Percentiles rank a stretch among this genome's conserved stretches.
phyloP scores from a whole-genome alignment of 2,113 vertebrate genomes.

The Pogona vitticeps region DNA sequence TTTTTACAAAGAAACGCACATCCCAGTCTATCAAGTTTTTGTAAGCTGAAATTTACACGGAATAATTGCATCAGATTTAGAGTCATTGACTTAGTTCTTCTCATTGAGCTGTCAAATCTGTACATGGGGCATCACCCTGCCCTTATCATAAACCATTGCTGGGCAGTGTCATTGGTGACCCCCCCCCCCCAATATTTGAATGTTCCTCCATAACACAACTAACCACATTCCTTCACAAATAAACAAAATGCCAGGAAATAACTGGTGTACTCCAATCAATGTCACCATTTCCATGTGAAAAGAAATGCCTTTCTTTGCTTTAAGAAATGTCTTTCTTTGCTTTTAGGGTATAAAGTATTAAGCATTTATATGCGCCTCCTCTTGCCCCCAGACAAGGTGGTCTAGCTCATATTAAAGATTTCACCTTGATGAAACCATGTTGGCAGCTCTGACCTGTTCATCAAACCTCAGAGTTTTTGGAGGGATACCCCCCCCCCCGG shows the following conservation, averaged over 20 bases:
- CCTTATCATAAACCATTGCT: background rate
- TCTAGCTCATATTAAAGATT: background rate
- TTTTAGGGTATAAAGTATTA: background rate
- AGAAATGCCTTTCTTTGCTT: background rate
- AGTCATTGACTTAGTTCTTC: too few relatives aligned
- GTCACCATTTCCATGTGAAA: background rate
- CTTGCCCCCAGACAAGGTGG: background rate
- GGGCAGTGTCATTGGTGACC: background rate
- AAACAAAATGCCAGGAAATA: background rate
- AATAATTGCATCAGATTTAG: too few relatives aligned
- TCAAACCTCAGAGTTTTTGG: too few relatives aligned
- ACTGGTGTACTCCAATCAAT: background rate
- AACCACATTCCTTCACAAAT: background rate
- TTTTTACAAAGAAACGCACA: too few relatives aligned
- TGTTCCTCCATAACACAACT: background rate
- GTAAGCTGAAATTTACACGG: too few relatives aligned
- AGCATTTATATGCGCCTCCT: background rate
- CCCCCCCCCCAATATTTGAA: background rate
- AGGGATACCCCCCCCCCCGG: too few relatives aligned
- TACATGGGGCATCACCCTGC: too few relatives aligned
- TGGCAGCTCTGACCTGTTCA: too few relatives aligned
- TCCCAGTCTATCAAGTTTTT: too few relatives aligned
- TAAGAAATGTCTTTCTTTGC: background rate
- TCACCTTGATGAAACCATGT: too few relatives aligned
- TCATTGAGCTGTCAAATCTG: too few relatives aligned